Conservation (phyloP, 2,888 invertebrate genomes). For the Tromatobia lineatoria region DNA sequence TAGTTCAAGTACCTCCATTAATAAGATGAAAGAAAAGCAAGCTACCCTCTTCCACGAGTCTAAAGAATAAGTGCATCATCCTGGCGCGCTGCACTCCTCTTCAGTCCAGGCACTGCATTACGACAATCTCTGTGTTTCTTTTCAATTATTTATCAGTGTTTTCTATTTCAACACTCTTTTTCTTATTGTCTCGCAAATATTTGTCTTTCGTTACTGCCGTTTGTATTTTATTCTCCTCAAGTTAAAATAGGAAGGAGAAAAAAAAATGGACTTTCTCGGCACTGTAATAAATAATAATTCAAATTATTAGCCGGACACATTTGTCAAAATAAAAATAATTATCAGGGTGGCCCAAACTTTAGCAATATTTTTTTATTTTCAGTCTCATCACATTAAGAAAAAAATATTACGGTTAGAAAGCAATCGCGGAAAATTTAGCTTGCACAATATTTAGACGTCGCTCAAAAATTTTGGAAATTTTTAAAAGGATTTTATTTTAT, state of each 20-base stretch:
- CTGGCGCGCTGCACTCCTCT: conserved; percentile 41
- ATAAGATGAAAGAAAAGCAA: conserved; percentile 69
- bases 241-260: neutral
- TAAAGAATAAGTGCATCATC: conserved; percentile 64
- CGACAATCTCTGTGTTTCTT: conserved; percentile 46
- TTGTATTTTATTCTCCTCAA: neutral
- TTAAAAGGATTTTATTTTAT: no score
- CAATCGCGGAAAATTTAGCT: no score
- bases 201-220: conserved; percentile 41
- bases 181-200: conserved; percentile 27
- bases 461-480: no score
- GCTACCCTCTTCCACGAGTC: conserved; percentile 31
- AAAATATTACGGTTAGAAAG: no score
- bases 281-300: neutral
- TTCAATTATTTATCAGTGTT: conserved; percentile 57
- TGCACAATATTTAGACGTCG: no score
- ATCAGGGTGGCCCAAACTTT: no score
- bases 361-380: no score
- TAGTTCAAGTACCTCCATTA: conserved; percentile 69
- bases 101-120: conserved; percentile 40
- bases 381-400: no score
- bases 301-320: neutral
- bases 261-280: neutral
- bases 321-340: neutral
- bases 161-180: conserved; percentile 26